Evolutionary conservation across 2,797 vertebrate genomes (phyloP).

Genomic region (Gallinago solitaria): DNA sequence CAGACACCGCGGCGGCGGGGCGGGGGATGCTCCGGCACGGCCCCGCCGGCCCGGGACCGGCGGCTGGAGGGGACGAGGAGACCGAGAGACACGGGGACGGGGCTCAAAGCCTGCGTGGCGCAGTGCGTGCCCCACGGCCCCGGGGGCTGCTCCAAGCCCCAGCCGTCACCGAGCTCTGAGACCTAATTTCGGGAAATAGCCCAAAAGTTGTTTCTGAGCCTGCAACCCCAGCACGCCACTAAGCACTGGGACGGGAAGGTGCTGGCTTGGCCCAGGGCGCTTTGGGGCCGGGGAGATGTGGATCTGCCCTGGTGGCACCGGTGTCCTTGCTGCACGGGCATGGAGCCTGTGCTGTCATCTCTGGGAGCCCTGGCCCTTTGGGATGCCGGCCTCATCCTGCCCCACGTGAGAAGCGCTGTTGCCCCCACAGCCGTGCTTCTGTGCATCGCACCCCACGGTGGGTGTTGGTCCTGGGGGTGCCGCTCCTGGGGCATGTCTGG

Average conservation of each 20-base stretch:
- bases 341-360: rapidly evolving
- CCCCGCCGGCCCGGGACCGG: not conserved
- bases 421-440: rapidly evolving
- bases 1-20: constrained; percentile 29
- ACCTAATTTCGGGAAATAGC: not conserved
- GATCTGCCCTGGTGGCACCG: not conserved
- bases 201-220: not conserved
- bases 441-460: not conserved
- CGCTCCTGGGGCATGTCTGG: not conserved
- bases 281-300: not conserved
- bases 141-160: not conserved
- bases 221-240: not conserved
- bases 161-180: not conserved
- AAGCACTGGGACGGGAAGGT: rapidly evolving
- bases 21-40: not conserved
- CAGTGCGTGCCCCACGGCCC: not conserved
- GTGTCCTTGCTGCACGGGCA: not conserved
- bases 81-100: not conserved
- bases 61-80: not conserved
- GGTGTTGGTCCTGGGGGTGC: not conserved
- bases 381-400: not conserved
- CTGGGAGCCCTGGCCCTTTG: rapidly evolving
- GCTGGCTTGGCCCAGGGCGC: not conserved
- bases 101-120: not conserved
- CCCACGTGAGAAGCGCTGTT: not conserved